phyloP scores from a whole-genome alignment of 2,797 vertebrate species.

The Mus caroli region DNA sequence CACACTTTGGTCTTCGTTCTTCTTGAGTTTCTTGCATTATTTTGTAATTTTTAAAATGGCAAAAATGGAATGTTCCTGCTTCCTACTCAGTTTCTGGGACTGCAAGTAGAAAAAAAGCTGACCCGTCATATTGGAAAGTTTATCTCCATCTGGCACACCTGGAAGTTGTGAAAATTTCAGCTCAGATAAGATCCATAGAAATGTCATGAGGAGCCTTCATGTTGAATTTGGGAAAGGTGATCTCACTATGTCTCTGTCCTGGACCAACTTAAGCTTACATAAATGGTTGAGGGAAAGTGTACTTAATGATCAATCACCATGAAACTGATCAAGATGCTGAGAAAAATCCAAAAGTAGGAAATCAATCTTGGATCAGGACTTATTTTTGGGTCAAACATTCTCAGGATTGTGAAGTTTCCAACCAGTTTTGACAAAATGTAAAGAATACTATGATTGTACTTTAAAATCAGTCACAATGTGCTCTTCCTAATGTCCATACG shows the following conservation, averaged over 20 bases:
- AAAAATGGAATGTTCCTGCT: neutral
- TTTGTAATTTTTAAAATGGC: neutral
- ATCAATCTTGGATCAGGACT: no score
- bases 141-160: neutral
- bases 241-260: no score
- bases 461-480: neutral
- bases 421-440: neutral
- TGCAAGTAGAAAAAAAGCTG: neutral
- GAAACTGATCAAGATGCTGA: neutral
- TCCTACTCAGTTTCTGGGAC: neutral
- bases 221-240: neutral
- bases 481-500: neutral
- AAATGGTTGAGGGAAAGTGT: neutral
- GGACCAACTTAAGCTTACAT: neutral
- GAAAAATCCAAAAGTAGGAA: neutral
- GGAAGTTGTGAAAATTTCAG: neutral
- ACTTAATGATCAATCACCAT: neutral
- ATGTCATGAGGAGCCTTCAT: neutral
- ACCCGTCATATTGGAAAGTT: neutral
- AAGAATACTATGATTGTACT: neutral
- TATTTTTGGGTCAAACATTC: neutral
- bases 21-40: no score
- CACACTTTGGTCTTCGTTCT: no score
- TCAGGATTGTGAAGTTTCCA: neutral
- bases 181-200: neutral